Base-by-base conservation (phyloP, 2,888 invertebrate genomes). In the Alsophila aescularia region DNA sequence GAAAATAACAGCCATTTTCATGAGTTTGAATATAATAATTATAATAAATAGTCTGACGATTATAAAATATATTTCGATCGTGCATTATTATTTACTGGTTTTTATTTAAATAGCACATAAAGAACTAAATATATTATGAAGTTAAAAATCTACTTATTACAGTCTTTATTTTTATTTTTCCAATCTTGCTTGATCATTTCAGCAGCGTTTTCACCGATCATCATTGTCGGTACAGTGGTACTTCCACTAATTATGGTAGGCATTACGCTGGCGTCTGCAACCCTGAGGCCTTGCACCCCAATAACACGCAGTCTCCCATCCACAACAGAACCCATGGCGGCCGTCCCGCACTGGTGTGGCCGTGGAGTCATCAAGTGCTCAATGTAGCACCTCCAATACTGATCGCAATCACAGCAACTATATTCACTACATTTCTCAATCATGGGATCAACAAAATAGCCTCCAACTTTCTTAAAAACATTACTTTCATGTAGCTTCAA, bases 401-500 rank as follows among this genome's bases (percentile, higher is more conserved):
- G 9, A 15, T 9, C 1, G 5, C 15, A 9, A 9, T 15, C 9
- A 14, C 2, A 0, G 8, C 0, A 0, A n/a, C n/a, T 39, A 27
- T 39, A 7, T 7, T 12, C 3, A 10, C 42, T 41, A 45, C 71
- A 72, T 6, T 58, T 72, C 5, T 57, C 47, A 4, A 60, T 60
- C 0, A 24, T 24, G 2, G 69, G 58, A 1, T 58, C 42, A 9
- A 80, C 74, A 1, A 85, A 31, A 27, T 69, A 52, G 0, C 70
- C 81, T 2, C 79, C 72, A 2, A 83, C 70, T 0, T 72, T 67
- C 29, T 69, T 70, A 32, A 93, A 87, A 0, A 89, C 67, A 0
- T 67, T 36, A 0, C 93, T 92, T 6, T 81, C 60, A 0, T 79
- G 62, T 12, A 93, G 56, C 16, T 68, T 66, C 12, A 62, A 5